These are phyloP conservation scores for Tethea ocularis DNA, from an alignment of 2,888 invertebrate species.

Conservation along the genomic window DNA sequence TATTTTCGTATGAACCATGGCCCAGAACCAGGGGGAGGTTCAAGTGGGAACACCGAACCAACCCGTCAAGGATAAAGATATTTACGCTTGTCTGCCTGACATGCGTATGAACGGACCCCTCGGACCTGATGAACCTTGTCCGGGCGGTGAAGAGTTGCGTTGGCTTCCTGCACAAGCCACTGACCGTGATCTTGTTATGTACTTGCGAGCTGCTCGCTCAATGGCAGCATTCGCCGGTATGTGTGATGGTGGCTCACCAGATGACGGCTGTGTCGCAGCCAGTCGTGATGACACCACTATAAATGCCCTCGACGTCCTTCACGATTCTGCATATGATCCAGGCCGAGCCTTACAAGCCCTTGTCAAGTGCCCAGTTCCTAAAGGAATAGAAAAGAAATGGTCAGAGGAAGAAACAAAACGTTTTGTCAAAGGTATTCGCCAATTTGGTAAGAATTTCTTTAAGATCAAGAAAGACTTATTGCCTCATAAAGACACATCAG, in stretches of 20 bases:
- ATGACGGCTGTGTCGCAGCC: constrained; percentile 98
- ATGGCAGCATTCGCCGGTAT: constrained; percentile 99
- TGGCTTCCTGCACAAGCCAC: constrained; percentile 97
- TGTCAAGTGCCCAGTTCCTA: constrained; percentile 98
- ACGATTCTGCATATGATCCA: constrained; percentile 98
- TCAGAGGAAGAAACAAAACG: constrained; percentile 98
- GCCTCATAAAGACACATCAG: constrained; percentile 98
- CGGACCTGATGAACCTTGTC: constrained; percentile 76
- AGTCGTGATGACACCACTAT: constrained; percentile 98
- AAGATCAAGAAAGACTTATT: constrained; percentile 97
- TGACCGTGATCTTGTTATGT: constrained; percentile 98
- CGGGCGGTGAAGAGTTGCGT: constrained; percentile 92
- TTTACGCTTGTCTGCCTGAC: constrained; percentile 83
- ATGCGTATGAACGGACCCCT: constrained; percentile 79
- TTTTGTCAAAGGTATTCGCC: constrained; percentile 98
- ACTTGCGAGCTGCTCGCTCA: constrained; percentile 97
- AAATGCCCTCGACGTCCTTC: constrained; percentile 97
- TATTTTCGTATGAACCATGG: constrained; percentile 70
- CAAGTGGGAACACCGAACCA: constrained; percentile 80
- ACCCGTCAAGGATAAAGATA: constrained; percentile 80
- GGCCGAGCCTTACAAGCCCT: constrained; percentile 97
- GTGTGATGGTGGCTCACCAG: constrained; percentile 98
- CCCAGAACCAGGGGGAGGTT: constrained; percentile 82
- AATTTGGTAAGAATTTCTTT: constrained; percentile 99
- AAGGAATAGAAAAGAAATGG: constrained; percentile 99